Conservation (phyloP, 1,140 invertebrate species). For the Hylaeus anthracinus region DNA sequence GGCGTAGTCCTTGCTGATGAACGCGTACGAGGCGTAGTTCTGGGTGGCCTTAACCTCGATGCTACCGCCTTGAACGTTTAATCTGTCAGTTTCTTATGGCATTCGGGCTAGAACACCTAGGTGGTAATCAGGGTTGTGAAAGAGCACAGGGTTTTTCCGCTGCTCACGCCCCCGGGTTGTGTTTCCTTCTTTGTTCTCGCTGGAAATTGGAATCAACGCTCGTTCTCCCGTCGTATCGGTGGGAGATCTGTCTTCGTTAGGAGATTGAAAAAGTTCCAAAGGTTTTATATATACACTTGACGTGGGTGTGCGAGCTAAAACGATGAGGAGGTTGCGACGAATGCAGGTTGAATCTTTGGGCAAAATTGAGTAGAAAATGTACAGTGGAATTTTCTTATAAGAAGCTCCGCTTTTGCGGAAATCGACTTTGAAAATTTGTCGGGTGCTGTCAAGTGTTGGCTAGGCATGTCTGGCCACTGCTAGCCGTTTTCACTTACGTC, state of each 20-base stretch:
- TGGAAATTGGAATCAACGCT: slow-evolving; percentile 10
- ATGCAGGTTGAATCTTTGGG: too few species aligned
- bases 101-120: slow-evolving; percentile 54
- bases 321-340: too few species aligned
- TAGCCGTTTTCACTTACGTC: too few species aligned
- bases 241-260: not conserved
- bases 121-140: slow-evolving; percentile 51
- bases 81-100: slow-evolving; percentile 55
- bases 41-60: slow-evolving; percentile 81
- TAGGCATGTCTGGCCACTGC: too few species aligned
- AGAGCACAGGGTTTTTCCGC: slow-evolving; percentile 41
- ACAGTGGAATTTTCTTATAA: too few species aligned
- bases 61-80: slow-evolving; percentile 77
- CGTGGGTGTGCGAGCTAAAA: too few species aligned
- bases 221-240: not conserved
- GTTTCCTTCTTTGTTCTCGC: slow-evolving; percentile 26
- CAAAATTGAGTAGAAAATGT: too few species aligned
- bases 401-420: too few species aligned
- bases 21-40: slow-evolving; percentile 82
- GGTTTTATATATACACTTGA: too few species aligned
- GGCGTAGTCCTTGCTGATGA: slow-evolving; percentile 82
- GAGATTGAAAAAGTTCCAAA: not conserved
- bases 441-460: too few species aligned
- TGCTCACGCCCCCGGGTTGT: slow-evolving; percentile 31
- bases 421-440: too few species aligned